Percentiles rank a stretch among this genome's conserved stretches.
Conservation (phyloP, 2,797 vertebrate genomes). For the Fistularia tabacaria region DNA sequence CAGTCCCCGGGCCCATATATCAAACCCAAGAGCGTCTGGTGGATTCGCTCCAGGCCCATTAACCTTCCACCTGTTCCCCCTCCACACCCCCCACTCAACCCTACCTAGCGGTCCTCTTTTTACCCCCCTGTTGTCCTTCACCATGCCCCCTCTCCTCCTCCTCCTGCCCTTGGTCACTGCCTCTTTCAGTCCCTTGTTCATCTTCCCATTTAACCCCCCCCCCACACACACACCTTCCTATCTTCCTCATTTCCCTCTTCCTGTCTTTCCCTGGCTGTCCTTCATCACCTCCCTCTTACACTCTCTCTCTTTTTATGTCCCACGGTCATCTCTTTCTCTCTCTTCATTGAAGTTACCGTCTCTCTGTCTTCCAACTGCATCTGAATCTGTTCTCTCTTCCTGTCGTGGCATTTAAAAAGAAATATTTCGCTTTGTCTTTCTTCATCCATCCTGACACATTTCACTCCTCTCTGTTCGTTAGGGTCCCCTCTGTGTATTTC, state of each 20-base stretch:
- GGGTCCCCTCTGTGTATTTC: conserved; percentile 8
- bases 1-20: conserved; percentile 94
- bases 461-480: conserved; percentile 1
- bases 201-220: conserved; percentile 67
- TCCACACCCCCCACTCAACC: conserved; percentile 80
- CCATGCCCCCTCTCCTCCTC: conserved; percentile 86
- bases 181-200: conserved; percentile 81
- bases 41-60: conserved; percentile 98
- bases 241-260: conserved; percentile 22
- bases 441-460: background rate
- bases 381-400: conserved; percentile 15
- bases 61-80: conserved; percentile 99
- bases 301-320: conserved; percentile 10
- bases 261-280: conserved; percentile 24
- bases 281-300: conserved; percentile 24
- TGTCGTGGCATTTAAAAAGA: too few species aligned
- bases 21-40: conserved; percentile 93
- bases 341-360: conserved; percentile 19
- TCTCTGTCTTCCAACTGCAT: conserved; percentile 15
- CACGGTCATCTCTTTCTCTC: conserved; percentile 15
- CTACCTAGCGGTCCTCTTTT: conserved; percentile 83
- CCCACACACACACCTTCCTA: conserved; percentile 18
- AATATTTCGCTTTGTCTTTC: background rate
- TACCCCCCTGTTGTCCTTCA: conserved; percentile 89
- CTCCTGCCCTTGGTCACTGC: conserved; percentile 90